phyloP scores from a whole-genome alignment of 2,888 invertebrate genomes.

The Autographa gamma region DNA sequence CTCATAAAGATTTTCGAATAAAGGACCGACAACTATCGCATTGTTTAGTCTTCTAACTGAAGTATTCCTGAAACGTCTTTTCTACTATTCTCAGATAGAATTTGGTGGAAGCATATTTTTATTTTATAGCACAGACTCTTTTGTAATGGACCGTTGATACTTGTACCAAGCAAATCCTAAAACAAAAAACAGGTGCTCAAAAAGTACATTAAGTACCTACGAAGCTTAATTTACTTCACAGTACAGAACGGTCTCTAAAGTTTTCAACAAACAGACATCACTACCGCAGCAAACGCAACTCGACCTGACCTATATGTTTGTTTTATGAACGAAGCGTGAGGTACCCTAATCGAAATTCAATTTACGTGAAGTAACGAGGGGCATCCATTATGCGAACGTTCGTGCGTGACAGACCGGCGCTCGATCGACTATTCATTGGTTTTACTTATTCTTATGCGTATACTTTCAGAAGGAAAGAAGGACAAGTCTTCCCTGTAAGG shows the following conservation, averaged over 20 bases:
- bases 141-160: too few relatives aligned
- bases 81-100: background rate
- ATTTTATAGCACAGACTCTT: too few relatives aligned
- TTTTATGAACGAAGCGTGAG: slow-evolving; percentile 7
- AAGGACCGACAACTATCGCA: too few relatives aligned
- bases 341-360: slow-evolving; percentile 38
- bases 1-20: too few relatives aligned
- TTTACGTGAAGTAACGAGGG: slow-evolving; percentile 28
- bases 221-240: background rate
- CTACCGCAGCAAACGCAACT: background rate
- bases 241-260: background rate
- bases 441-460: background rate
- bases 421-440: slow-evolving; percentile 5
- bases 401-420: slow-evolving; percentile 8
- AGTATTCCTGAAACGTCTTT: background rate
- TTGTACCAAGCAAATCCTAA: background rate
- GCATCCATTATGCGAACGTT: slow-evolving; percentile 18
- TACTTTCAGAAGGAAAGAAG: background rate
- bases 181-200: background rate
- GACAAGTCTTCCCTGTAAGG: too few relatives aligned
- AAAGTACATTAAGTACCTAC: background rate
- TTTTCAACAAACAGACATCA: background rate
- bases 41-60: background rate
- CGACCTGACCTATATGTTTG: slow-evolving; percentile 10
- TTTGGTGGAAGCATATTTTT: background rate